These are phyloP conservation scores for Penaeus japonicus DNA, from an alignment of 1,140 invertebrate species.

Conservation along the genomic window DNA sequence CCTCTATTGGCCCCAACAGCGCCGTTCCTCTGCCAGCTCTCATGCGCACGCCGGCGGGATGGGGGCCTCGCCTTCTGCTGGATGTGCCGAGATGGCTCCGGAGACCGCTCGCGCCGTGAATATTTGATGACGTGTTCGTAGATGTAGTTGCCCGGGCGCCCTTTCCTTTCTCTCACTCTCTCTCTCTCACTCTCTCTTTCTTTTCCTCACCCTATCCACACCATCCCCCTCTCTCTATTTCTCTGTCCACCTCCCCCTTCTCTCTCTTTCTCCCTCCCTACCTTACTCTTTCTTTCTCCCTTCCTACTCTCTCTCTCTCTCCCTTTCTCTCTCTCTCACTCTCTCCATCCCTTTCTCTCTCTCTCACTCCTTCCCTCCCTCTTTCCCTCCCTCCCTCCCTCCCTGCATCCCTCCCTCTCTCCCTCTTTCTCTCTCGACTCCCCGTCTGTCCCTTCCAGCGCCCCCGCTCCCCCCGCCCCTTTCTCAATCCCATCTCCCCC, in stretches of 20 bases:
- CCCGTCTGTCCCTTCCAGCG: slow-evolving; percentile 16
- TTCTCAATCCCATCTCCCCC: not conserved
- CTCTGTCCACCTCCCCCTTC: not conserved
- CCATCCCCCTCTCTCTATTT: not conserved
- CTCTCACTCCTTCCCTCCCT: not conserved
- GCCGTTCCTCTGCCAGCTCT: slow-evolving; percentile 35
- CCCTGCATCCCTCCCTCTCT: not conserved
- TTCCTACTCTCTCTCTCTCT: not conserved
- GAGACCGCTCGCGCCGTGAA: slow-evolving; percentile 44
- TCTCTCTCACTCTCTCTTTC: not conserved
- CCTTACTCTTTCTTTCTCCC: not conserved
- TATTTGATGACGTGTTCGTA: slow-evolving; percentile 51
- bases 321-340: not conserved
- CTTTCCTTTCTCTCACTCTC: not conserved
- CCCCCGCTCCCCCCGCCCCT: not conserved
- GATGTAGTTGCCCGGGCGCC: slow-evolving; percentile 3
- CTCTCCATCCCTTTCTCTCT: not conserved
- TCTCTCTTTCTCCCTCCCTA: not conserved
- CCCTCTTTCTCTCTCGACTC: not conserved
- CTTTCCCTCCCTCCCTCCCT: not conserved
- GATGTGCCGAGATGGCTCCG: slow-evolving; percentile 41
- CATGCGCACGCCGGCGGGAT: slow-evolving; percentile 20
- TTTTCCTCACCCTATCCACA: not conserved
- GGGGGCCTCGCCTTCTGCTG: slow-evolving; percentile 16
- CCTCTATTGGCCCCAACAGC: slow-evolving; percentile 36